These are phyloP conservation scores for Vannuccia rotundouncinata DNA, from an alignment of 2,888 invertebrate species.

Conservation along the genomic window DNA sequence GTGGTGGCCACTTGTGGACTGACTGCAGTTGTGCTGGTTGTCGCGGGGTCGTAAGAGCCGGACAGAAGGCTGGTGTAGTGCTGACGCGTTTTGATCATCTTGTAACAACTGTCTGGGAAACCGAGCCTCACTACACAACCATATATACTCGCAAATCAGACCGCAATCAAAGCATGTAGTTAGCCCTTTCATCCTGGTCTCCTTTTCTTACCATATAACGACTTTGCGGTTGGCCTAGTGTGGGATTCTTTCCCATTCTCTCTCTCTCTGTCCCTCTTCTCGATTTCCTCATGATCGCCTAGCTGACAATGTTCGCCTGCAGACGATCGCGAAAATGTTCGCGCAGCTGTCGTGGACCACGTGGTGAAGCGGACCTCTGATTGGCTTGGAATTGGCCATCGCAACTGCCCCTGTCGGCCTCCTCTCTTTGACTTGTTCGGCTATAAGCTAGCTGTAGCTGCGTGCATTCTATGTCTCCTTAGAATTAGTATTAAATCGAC, in stretches of 20 bases:
- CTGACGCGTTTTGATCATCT: conserved; percentile 4
- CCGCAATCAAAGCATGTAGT: neutral
- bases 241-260: neutral
- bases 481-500: neutral
- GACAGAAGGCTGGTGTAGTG: neutral
- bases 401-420: neutral
- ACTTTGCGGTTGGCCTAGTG: neutral
- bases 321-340: neutral
- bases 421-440: neutral
- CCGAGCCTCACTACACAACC: neutral
- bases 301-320: neutral
- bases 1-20: neutral
- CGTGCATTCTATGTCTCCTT: neutral
- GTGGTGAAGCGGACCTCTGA: neutral
- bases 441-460: neutral
- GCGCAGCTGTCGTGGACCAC: conserved; percentile 10
- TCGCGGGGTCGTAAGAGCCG: neutral
- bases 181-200: neutral
- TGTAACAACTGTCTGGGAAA: neutral
- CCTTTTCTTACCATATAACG: neutral
- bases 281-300: neutral
- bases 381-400: neutral
- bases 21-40: neutral
- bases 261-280: neutral
- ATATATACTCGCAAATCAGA: neutral